Evolutionary conservation across 2,888 invertebrate genomes (phyloP).

Genomic region (Cantharis rustica): DNA sequence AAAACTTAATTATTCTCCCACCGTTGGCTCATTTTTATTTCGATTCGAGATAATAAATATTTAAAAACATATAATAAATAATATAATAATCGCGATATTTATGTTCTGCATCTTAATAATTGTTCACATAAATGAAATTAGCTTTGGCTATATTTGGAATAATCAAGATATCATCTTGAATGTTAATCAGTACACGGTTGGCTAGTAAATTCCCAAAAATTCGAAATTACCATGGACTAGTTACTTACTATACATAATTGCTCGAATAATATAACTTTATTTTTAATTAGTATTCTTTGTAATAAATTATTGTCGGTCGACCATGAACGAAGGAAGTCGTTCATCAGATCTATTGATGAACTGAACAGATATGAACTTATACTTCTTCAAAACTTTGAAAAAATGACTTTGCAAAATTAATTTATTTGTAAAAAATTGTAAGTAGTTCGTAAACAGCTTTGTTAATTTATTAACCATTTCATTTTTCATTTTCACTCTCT

Average conservation of each 20-base stretch:
- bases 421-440: neutral
- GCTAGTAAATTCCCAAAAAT: conserved; percentile 30
- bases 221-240: conserved; percentile 34
- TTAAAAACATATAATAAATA: conserved; percentile 13
- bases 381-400: conserved; percentile 7
- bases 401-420: conserved; percentile 2
- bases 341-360: conserved; percentile 38
- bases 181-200: conserved; percentile 25
- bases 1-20: neutral
- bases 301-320: conserved; percentile 37
- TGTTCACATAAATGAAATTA: conserved; percentile 21
- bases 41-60: conserved; percentile 12
- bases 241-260: conserved; percentile 32
- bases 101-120: conserved; percentile 15
- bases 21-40: neutral
- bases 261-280: conserved; percentile 41
- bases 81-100: neutral
- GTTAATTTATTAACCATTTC: neutral
- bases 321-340: conserved; percentile 40
- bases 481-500: neutral
- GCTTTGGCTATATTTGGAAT: conserved; percentile 19
- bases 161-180: conserved; percentile 23
- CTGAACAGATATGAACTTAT: conserved; percentile 29
- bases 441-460: neutral
- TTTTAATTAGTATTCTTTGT: conserved; percentile 36